Base-by-base conservation (phyloP, 53 echinoderm and acorn worm genomes). In the Mesocentrotus franciscanus region DNA sequence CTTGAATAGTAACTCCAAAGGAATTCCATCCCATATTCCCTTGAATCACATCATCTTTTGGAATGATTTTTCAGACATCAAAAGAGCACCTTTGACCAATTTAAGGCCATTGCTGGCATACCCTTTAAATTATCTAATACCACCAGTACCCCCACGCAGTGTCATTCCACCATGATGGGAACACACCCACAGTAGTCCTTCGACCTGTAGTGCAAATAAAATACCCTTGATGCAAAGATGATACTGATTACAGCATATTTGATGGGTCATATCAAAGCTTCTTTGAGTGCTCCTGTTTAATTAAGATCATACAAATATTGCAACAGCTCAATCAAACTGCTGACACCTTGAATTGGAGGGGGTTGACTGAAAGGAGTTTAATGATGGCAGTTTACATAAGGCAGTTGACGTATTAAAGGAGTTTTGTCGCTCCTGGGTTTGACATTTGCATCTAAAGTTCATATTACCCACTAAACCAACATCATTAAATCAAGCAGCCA, bases 391-490 rank as follows among this genome's bases (percentile, higher is more conserved):
- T 87, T 87, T 58, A 87, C 27, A 58, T 87, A 87, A 49, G 49
- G 49, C 49, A 49, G 49, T 49, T 14, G 64, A 64, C 17, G 20
- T 18, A n/a, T n/a, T n/a, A n/a, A 64, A 20, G 20, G 81, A 35
- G 36, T 27, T 57, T 57, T 87, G 87, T 1, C 8, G 58, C 58
- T 87, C 58, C 20, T 10, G 11, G 42, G 20, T 84, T n/a, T 87
- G 87, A 87, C 56, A 87, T 87, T 87, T 87, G 15, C 56, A n/a
- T 87, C 58, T 27, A 56, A 84, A 87, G 87, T 87, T 57, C 87
- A 87, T 11, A 58, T 57, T 85, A 59, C 87, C n/a, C 29, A 56
- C 7, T 87, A 34, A 87, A 87, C 12, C 87, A 57, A 56, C 87
- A 56, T 87, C 58, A 58, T 26, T n/a, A 87, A 26, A 26, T 58